Evolutionary conservation across 2,797 vertebrate species (phyloP).

Genomic region (Lutjanus argentimaculatus): DNA sequence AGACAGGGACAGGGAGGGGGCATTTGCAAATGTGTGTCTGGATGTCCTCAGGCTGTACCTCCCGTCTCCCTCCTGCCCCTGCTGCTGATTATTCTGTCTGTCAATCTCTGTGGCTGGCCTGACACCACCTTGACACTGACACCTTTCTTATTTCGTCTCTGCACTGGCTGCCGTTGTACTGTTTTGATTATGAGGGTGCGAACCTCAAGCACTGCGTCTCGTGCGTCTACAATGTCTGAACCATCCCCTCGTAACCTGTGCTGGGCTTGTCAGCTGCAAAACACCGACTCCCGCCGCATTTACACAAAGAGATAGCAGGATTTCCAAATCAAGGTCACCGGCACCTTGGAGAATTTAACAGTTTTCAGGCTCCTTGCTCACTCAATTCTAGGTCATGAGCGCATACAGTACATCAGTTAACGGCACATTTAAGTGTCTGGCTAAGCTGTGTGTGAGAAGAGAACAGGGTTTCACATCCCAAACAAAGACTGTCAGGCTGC

Average conservation of each 20-base stretch:
- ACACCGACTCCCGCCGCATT: slow-evolving; percentile 29
- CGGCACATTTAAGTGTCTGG: slow-evolving; percentile 57
- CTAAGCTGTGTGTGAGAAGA: slow-evolving; percentile 48
- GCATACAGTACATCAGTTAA: slow-evolving; percentile 54
- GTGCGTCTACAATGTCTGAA: slow-evolving; percentile 30
- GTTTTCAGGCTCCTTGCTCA: slow-evolving; percentile 59
- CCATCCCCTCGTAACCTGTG: slow-evolving; percentile 27
- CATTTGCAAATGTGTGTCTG: slow-evolving; percentile 56
- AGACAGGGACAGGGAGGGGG: slow-evolving; percentile 8
- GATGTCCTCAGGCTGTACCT: slow-evolving; percentile 50
- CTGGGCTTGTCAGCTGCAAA: slow-evolving; percentile 23
- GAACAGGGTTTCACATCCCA: slow-evolving; percentile 55
- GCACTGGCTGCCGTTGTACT: slow-evolving; percentile 5
- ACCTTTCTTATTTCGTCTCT: slow-evolving; percentile 69
- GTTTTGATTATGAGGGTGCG: slow-evolving; percentile 63
- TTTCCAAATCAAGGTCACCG: slow-evolving; percentile 79
- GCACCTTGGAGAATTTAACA: slow-evolving; percentile 80
- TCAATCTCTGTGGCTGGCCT: slow-evolving; percentile 44
- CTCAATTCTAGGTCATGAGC: slow-evolving; percentile 78
- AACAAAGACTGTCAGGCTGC: slow-evolving; percentile 48
- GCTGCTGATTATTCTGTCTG: slow-evolving; percentile 65
- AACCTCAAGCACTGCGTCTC: slow-evolving; percentile 32
- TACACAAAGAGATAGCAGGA: slow-evolving; percentile 58
- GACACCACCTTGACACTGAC: slow-evolving; percentile 76
- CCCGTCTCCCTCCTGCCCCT: slow-evolving; percentile 24